phyloP scores from a whole-genome alignment of 2,888 invertebrate species.

The Synergus laeviventris region DNA sequence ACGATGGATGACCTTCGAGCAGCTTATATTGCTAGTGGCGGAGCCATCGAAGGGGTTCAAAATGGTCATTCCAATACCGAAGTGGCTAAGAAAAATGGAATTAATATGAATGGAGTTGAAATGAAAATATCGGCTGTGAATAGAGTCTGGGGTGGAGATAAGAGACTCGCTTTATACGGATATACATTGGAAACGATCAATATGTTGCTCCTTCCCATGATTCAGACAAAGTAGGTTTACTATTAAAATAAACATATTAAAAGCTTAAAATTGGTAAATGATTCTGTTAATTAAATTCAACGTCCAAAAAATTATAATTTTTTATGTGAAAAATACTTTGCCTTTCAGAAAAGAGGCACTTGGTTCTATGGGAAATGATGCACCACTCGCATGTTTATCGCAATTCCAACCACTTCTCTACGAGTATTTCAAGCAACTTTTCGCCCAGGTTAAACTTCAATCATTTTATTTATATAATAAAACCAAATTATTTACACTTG shows the following conservation, averaged over 20 bases:
- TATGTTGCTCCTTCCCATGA: conserved; percentile 96
- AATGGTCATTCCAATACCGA: conserved; percentile 67
- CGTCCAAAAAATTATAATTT: neutral
- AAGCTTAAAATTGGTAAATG: neutral
- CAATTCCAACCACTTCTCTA: conserved; percentile 95
- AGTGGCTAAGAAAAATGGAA: conserved; percentile 54
- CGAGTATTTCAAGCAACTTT: conserved; percentile 98
- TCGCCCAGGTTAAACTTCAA: conserved; percentile 87
- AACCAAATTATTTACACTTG: neutral
- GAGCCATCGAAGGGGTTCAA: conserved; percentile 65
- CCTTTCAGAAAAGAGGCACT: conserved; percentile 93
- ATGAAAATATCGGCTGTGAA: conserved; percentile 72
- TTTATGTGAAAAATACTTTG: conserved; percentile 22
- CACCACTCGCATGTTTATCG: conserved; percentile 97
- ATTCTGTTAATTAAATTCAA: neutral
- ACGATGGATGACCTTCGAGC: conserved; percentile 87
- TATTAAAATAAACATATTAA: neutral
- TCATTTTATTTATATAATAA: neutral
- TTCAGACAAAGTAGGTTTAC: conserved; percentile 88
- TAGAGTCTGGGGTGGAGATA: conserved; percentile 82
- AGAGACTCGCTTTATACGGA: conserved; percentile 91
- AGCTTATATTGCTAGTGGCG: conserved; percentile 78
- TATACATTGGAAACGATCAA: conserved; percentile 97
- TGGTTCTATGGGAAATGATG: conserved; percentile 99
- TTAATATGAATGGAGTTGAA: conserved; percentile 56